Base-by-base conservation (phyloP, 2,113 vertebrate genomes). In the Macrotus californicus region DNA sequence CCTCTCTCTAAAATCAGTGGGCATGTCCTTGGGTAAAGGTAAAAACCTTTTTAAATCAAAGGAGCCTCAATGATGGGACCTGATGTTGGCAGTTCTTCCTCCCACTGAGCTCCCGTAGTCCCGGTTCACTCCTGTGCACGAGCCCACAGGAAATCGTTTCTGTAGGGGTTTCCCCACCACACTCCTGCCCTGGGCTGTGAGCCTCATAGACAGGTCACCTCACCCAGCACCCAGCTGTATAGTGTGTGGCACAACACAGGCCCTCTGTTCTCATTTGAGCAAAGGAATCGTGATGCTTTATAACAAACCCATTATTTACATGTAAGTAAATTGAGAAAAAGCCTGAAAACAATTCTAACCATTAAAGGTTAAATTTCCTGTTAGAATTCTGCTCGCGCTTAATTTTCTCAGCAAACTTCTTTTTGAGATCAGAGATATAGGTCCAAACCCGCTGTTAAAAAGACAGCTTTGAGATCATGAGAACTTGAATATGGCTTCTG, bases 291-390 rank as follows among this genome's bases (percentile, higher is more conserved):
- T 69, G 50, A 48, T 7, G 36, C 6, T 61, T 86, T 39, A 24
- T 73, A 43, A 43, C 22, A 79, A 90, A 41, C 41, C 24, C 14
- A n/a, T 92, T 83, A 66, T 64, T 94, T 64, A 72, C 59, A 73
- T 10, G 14, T n/a, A 39, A 77, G 69, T 61, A 26, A 76, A 6
- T 82, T 76, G 5, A n/a, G 41, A 43, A 39, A 82, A 76, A 90
- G 77, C 61, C 50, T 61, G 26, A 46, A 75, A 56, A 76, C n/a
- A 29, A 14, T 36, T 3, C 46, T 29, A 14, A 24, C 15, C 19
- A 2, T 64, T n/a, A 83, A 79, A 94, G n/a, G 39, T 48, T 91
- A 70, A 72, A 85, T 26, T 87, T 70, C n/a, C 46, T 64, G 54
- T 76, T 34, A 39, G 15, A 61, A 73, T 69, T 87, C 85, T n/a